Conservation (phyloP, 2,113 vertebrate genomes). For the human region GRCh38 chr6:55762001-55762500, state of each 20-base stretch:
- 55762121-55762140: neutral
- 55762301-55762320: neutral
- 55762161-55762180: neutral
- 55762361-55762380: neutral
- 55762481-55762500: neutral
- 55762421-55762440: neutral
- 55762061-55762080: conserved; percentile 3
- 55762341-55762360: neutral
- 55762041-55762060: conserved; percentile 13
- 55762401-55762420: neutral
- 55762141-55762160: neutral
- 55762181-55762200: neutral
- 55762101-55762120: neutral
- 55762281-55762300: neutral
- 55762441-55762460: neutral
- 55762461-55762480: neutral
- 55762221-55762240: neutral
- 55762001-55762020: conserved; percentile 23
- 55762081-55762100: neutral
- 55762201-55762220: neutral
- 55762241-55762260: neutral
- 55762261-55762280: neutral
- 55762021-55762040: neutral
- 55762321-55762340: neutral
- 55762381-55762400: neutral